Base-by-base conservation (phyloP, 2,113 vertebrate genomes). In the Haemorhous mexicanus region DNA sequence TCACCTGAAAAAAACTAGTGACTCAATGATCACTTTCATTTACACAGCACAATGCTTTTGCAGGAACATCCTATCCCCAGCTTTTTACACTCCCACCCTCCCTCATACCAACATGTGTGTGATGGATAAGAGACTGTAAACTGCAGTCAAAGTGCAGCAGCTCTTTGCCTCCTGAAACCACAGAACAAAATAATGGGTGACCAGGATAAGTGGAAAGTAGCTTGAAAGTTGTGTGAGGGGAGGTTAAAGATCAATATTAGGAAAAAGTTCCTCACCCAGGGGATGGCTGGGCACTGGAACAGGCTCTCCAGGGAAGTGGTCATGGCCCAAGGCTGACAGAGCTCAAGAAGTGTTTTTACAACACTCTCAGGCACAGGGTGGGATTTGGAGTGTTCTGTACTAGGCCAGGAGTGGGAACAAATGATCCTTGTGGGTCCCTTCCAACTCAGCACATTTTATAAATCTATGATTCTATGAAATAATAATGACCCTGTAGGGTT, bases 291-390 rank as follows among this genome's bases (percentile, higher is more conserved):
- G 17, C 14, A 19, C 17, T 27, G n/a, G 20, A 62, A 22, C 7
- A 16, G 30, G 11, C 9, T 59, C 22, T 17, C 21, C n/a, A 55
- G 55, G 69, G 78, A 32, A 62, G 9, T 23, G 20, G 24, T 41
- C n/a, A 76, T 0, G 0, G 11, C n/a, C 20, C 24, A 68, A 32
- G 41, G 20, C 46, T 47, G 47, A 3, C 8, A 76, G 62, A 76
- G 30, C 12, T 41, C 41, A 41, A 32, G 47, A 35, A 55, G 14
- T 0, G 0, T 41, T 89, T 75, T 39, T 10, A 41, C 24, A 41
- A 19, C 0, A 0, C 14, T 76, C 17, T 62, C 41, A 62, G 30
- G 17, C 55, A 69, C 37, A 15, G 7, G 20, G 16, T 50, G 28
- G 4, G 46, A 12, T 39, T 75, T 75, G 11, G 39, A 39, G 24